A percentile compares a stretch with the other conserved stretches of the same genome.
phyloP scores from a whole-genome alignment of 2,797 vertebrate species.

The Poecilia wingei region DNA sequence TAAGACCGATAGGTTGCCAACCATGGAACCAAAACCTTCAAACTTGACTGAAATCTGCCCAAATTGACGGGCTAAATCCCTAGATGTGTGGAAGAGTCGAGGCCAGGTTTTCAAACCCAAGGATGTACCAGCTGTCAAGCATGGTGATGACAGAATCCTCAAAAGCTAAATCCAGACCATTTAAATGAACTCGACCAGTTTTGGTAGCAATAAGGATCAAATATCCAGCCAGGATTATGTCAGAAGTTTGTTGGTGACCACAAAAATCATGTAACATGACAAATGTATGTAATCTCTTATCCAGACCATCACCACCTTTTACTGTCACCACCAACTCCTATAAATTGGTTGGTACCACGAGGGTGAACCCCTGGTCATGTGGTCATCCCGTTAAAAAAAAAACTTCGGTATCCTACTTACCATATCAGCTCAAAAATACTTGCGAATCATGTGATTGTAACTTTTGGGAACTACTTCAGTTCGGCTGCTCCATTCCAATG shows the following conservation, averaged over 20 bases:
- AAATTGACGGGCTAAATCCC: not conserved
- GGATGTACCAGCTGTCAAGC: not conserved
- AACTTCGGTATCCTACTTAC: not conserved
- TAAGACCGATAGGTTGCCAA: not conserved
- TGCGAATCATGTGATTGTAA: not conserved
- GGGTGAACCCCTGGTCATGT: not conserved
- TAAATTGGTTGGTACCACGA: not conserved
- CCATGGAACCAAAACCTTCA: not conserved
- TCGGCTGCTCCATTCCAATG: constrained; percentile 10
- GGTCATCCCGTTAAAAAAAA: not conserved
- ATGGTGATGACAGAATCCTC: not conserved
- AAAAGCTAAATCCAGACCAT: not conserved
- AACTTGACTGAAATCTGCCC: not conserved
- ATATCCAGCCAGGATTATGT: not conserved
- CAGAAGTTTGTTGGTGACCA: not conserved
- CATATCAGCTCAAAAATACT: not conserved
- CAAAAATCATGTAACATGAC: not conserved
- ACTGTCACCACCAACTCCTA: not conserved
- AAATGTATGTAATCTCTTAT: not conserved
- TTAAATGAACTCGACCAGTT: not conserved
- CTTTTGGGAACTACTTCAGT: not conserved
- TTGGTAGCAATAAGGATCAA: not conserved
- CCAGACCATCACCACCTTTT: not conserved
- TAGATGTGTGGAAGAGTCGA: not conserved
- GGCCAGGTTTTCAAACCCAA: not conserved